A percentile compares a stretch with the other conserved stretches of the same genome.
Evolutionary conservation across 1,140 invertebrate species (phyloP).

Genomic region (Sinonovacula constricta): DNA sequence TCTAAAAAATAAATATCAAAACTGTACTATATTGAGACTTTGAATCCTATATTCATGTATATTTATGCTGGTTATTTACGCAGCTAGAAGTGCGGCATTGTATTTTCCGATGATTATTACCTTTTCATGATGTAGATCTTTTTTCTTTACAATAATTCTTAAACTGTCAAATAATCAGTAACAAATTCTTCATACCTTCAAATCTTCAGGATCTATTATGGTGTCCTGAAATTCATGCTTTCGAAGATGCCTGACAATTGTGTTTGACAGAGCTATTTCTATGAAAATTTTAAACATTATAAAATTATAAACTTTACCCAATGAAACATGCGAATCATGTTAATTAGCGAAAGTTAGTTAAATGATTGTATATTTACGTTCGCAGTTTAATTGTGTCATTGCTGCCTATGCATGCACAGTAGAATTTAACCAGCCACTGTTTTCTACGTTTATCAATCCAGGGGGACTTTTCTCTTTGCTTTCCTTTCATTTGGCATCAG

Average conservation of each 20-base stretch:
- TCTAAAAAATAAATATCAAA: too few relatives aligned
- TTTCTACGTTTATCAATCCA: conserved; percentile 9
- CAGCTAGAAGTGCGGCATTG: background rate
- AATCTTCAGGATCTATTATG: conserved; percentile 3
- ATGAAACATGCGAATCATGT: background rate
- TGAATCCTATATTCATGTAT: too few relatives aligned
- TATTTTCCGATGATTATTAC: background rate
- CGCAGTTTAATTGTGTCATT: conserved; percentile 1
- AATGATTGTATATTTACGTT: too few relatives aligned
- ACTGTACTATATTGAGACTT: too few relatives aligned
- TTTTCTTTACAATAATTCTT: too few relatives aligned
- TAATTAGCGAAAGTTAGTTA: background rate
- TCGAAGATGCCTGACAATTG: conserved; percentile 6
- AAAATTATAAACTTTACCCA: too few relatives aligned
- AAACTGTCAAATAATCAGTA: background rate
- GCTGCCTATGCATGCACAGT: conserved; percentile 3
- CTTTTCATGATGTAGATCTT: background rate
- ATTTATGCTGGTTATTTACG: background rate
- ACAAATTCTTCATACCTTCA: conserved; percentile 13
- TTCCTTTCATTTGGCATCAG: conserved; percentile 1
- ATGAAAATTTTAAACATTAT: too few relatives aligned
- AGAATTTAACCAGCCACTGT: conserved; percentile 15
- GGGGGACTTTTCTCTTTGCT: background rate
- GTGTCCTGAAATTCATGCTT: background rate
- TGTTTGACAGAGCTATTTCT: too few relatives aligned